Percentiles rank a stretch among this genome's conserved stretches.
phyloP scores from a whole-genome alignment of 2,888 invertebrate species.

The Halocaridina rubra region DNA sequence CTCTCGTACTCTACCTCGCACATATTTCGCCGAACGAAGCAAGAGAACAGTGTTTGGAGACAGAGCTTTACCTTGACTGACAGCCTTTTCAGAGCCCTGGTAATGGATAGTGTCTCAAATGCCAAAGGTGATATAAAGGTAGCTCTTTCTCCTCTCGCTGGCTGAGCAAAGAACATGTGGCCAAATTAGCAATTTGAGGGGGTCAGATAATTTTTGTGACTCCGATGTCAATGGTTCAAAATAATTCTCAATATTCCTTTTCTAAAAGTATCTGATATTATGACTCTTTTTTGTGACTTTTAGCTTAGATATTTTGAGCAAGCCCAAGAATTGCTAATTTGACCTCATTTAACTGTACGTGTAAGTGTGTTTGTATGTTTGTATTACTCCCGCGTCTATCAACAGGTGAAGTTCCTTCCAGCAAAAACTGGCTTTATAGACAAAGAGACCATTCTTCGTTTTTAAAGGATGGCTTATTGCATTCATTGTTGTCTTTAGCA shows the following conservation, averaged over 20 bases:
- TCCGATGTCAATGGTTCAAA: not conserved
- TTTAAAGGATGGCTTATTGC: not conserved
- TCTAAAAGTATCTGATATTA: too few species aligned
- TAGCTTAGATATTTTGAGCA: too few species aligned
- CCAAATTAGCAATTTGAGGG: constrained; percentile 29
- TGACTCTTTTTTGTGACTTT: too few species aligned
- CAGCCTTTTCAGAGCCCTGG: not conserved
- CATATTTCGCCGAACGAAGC: constrained; percentile 58
- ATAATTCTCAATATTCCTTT: not conserved
- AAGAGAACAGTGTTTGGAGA: not conserved
- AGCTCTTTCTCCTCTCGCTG: not conserved
- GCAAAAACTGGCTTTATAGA: constrained; percentile 46
- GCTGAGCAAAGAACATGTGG: constrained; percentile 38
- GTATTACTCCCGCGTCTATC: constrained; percentile 57
- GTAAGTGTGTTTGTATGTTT: constrained; percentile 61
- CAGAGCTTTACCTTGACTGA: not conserved
- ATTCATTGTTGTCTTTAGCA: constrained; percentile 27
- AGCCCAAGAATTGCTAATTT: constrained; percentile 33
- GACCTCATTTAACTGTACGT: constrained; percentile 50
- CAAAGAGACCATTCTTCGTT: not conserved
- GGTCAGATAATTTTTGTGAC: too few species aligned
- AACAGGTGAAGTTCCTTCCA: constrained; percentile 49
- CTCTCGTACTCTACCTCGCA: constrained; percentile 58
- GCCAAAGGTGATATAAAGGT: not conserved
- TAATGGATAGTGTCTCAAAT: not conserved